Evolutionary conservation across 1,140 invertebrate species (phyloP).

Genomic region (Pogonognathellus flavescens): DNA sequence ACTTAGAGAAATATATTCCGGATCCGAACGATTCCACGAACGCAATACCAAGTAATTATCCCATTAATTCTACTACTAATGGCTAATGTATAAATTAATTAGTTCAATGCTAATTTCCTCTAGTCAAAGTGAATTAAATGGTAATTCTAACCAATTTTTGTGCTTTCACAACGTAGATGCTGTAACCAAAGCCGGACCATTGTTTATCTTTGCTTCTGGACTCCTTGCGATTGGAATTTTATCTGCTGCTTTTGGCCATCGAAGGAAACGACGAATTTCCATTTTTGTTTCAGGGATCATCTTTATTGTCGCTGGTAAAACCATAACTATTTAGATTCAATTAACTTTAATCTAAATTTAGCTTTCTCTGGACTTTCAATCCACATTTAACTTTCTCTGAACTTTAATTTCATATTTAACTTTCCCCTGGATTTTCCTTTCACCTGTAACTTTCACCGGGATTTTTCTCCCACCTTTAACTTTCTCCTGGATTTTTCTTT

Average conservation of each 20-base stretch:
- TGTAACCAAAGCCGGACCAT: slow-evolving; percentile 78
- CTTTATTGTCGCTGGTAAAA: slow-evolving; percentile 79
- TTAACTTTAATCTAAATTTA: background rate
- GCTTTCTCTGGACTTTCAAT: too few species aligned
- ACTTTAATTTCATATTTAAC: too few species aligned
- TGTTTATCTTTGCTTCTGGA: slow-evolving; percentile 76
- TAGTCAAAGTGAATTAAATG: background rate
- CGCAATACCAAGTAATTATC: slow-evolving; percentile 78
- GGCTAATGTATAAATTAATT: background rate
- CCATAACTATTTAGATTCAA: background rate
- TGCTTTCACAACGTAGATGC: slow-evolving; percentile 73
- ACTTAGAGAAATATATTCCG: slow-evolving; percentile 85
- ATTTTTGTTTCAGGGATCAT: slow-evolving; percentile 79
- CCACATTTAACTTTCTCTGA: too few species aligned
- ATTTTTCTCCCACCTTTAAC: too few species aligned
- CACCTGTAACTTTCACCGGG: too few species aligned
- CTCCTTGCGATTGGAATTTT: slow-evolving; percentile 77
- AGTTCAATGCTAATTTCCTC: background rate
- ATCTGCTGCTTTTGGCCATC: slow-evolving; percentile 76
- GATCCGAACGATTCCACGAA: slow-evolving; percentile 90
- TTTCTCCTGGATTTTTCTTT: too few species aligned
- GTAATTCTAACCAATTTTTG: background rate
- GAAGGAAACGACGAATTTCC: slow-evolving; percentile 74
- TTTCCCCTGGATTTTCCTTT: too few species aligned
- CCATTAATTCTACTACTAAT: background rate